Evolutionary conservation across 2,113 vertebrate genomes (phyloP), one percentile per base, ranked within the genome.

Genomic region (Anas platyrhynchos): DNA sequence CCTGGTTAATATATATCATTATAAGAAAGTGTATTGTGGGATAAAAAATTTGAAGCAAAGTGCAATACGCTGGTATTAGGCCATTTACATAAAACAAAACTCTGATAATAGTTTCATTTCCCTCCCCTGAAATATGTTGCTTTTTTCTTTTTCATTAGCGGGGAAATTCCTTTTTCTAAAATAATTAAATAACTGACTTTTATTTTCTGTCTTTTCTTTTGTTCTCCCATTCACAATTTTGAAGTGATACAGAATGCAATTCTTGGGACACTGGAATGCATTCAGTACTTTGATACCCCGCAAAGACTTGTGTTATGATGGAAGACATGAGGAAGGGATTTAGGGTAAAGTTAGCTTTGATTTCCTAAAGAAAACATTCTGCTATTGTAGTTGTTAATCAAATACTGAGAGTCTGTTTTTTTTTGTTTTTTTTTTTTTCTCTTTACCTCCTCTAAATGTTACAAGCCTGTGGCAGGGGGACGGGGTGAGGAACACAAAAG

Each of bases 341-440:
- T 72, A 77, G 81, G 14, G 54, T 59, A 50, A 72, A 83, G 56
- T 93, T 94, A 78, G 52, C 82, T 95, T 92, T 91, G 78, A 50
- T 92, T 89, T 91, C 67, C 87, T 82, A 59, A 94, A 82, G 83
- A 94, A 95, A 89, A 87, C 75, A 83, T 83, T 86, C 72, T 90
- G 0, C 79, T 95, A 15, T 75, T 31, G 14, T 66, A 74, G 65
- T 83, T 94, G 72, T 84, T 94, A 94, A 83, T 91, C 85, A 91
- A 6, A 88, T 94, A 88, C 86, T 73, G 54, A 73, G 48, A 75
- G 72, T 83, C 38, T 93, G 32, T 9, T n/a, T 32, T 71, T 85
- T 55, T n/a, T 69, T 22, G 76, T 65, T 9, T 72, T 7, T 48
- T 31, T 69, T 55, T 52, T 83, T 84, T 32, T 63, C 13, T 43